Percentiles rank a stretch among this genome's conserved stretches.
These are phyloP conservation scores for Drosophila hamatofila DNA, from an alignment of 2,888 invertebrate genomes.

Conservation along the genomic window DNA sequence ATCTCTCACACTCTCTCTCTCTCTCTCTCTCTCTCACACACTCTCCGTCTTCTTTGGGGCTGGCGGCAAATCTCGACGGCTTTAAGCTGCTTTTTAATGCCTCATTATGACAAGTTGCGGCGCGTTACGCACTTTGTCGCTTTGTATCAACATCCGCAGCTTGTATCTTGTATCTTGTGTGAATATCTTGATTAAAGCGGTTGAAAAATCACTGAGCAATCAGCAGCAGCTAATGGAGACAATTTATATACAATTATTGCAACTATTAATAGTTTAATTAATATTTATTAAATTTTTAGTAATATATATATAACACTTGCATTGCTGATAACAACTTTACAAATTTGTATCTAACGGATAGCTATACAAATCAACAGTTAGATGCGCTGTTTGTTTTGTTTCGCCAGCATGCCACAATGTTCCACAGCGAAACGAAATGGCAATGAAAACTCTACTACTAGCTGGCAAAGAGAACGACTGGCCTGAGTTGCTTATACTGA, in stretches of 20 bases:
- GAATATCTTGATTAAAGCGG: conserved; percentile 69
- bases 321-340: conserved; percentile 5
- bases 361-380: conserved; percentile 68
- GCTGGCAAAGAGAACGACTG: conserved; percentile 31
- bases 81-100: conserved; percentile 55
- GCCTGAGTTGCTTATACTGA: background rate
- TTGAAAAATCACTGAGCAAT: conserved; percentile 30
- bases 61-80: conserved; percentile 39
- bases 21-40: background rate
- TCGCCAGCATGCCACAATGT: conserved; percentile 37
- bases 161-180: conserved; percentile 48
- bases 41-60: background rate
- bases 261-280: background rate
- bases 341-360: conserved; percentile 50
- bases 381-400: conserved; percentile 66
- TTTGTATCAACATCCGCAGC: conserved; percentile 27
- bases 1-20: background rate
- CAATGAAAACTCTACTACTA: conserved; percentile 70
- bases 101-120: conserved; percentile 66
- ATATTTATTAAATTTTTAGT: background rate
- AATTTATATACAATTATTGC: background rate
- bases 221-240: conserved; percentile 17
- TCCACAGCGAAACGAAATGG: conserved; percentile 27
- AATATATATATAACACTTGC: background rate
- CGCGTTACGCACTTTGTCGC: conserved; percentile 57